These are phyloP conservation scores for Dasypus novemcinctus DNA, from an alignment of 2,113 vertebrate species.

Conservation along the genomic window DNA sequence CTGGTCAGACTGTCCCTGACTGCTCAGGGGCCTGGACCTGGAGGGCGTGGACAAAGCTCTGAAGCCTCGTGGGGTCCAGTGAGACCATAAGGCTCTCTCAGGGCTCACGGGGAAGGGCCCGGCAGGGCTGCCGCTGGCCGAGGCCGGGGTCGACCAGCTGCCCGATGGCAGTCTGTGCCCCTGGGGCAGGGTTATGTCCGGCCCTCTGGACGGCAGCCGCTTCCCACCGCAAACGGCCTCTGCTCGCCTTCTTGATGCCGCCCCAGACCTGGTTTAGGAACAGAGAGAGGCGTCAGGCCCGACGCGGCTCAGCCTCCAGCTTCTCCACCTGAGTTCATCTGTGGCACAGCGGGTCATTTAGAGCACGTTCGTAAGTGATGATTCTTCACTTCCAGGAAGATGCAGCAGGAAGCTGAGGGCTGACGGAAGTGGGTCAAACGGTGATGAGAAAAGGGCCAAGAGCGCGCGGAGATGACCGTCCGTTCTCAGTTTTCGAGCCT, in stretches of 20 bases:
- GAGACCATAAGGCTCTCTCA: no score
- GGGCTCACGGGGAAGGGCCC: not conserved
- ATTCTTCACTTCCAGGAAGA: not conserved
- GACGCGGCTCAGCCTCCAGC: not conserved
- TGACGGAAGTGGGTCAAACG: fast-evolving
- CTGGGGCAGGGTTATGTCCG: fast-evolving
- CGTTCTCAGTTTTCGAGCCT: no score
- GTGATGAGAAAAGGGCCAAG: not conserved
- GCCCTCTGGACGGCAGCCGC: not conserved
- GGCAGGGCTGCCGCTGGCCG: not conserved
- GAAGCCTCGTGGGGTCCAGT: not conserved
- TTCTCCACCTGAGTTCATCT: not conserved
- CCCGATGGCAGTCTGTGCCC: not conserved
- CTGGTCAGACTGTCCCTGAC: no score
- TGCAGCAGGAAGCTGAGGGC: not conserved
- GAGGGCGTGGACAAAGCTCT: not conserved
- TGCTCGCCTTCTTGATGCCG: not conserved
- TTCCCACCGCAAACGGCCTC: not conserved
- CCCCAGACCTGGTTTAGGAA: not conserved
- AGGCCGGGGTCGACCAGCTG: not conserved
- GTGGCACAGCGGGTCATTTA: not conserved
- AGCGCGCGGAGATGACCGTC: not conserved
- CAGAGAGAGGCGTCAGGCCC: not conserved
- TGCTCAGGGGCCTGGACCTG: not conserved
- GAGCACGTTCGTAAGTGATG: not conserved